A percentile compares a stretch with the other conserved stretches of the same genome.
These are phyloP conservation scores for Zoanthus solanderi DNA, from an alignment of 92 coral and sea anemone species.

Conservation along the genomic window DNA sequence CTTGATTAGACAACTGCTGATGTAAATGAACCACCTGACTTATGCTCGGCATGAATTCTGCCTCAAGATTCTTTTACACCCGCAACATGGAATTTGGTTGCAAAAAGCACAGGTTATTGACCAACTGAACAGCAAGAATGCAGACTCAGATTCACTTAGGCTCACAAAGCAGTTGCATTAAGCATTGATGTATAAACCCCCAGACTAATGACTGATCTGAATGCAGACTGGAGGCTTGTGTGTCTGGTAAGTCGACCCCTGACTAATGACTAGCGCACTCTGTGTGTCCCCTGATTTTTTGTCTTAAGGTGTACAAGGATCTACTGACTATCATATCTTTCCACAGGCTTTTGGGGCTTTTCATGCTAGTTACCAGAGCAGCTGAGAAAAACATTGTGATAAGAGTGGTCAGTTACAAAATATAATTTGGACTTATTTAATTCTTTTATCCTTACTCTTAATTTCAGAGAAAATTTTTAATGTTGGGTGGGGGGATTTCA, in stretches of 20 bases:
- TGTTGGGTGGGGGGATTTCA: too few relatives aligned
- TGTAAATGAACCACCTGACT: background rate
- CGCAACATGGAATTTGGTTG: too few relatives aligned
- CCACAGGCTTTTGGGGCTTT: constrained; percentile 22
- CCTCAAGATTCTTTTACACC: background rate
- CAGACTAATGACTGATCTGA: background rate
- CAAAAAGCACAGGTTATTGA: too few relatives aligned
- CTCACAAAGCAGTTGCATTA: background rate
- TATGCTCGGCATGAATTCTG: background rate
- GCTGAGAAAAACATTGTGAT: constrained; percentile 36
- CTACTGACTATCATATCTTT: constrained; percentile 16
- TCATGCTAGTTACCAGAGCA: constrained; percentile 8
- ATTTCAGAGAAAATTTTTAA: too few relatives aligned
- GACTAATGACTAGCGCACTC: background rate
- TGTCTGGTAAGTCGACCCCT: background rate
- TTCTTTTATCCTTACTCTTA: too few relatives aligned
- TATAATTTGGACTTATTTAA: background rate
- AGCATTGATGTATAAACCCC: background rate
- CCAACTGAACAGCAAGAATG: too few relatives aligned
- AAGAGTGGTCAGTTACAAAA: constrained; percentile 9
- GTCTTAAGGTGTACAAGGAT: constrained; percentile 3
- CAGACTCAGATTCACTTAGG: too few relatives aligned
- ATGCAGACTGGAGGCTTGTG: background rate
- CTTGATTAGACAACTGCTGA: background rate
- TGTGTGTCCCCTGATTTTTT: background rate